Evolutionary conservation across 2,797 vertebrate species (phyloP).

Genomic region (Helarctos malayanus): DNA sequence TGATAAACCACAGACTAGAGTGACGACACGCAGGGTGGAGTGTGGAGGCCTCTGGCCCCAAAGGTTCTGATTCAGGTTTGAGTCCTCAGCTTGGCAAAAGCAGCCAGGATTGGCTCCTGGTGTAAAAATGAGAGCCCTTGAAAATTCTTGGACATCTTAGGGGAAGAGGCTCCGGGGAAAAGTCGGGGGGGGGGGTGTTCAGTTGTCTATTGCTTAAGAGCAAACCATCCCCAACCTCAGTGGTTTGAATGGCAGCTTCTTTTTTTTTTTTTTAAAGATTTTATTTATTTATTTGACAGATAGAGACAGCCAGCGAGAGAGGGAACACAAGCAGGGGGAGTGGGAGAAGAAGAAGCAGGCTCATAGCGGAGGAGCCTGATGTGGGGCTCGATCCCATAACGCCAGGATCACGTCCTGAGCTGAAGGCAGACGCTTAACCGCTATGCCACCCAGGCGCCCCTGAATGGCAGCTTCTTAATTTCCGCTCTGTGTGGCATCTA

Average conservation of each 20-base stretch:
- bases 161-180: neutral
- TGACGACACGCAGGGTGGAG: accelerated
- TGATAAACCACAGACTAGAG: neutral
- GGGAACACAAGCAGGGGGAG: too few relatives aligned
- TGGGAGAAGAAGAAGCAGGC: too few relatives aligned
- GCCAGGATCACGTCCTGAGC: too few relatives aligned
- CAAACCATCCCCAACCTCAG: neutral
- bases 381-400: too few relatives aligned
- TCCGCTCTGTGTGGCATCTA: neutral
- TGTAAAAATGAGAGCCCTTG: too few relatives aligned
- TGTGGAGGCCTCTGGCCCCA: neutral
- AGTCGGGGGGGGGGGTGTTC: neutral
- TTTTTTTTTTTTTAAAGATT: too few relatives aligned
- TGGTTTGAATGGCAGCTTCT: neutral
- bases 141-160: neutral
- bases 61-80: neutral
- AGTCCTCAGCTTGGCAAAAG: neutral
- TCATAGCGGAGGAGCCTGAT: too few relatives aligned
- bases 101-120: neutral
- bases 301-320: too few relatives aligned
- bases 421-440: too few relatives aligned
- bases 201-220: neutral
- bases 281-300: too few relatives aligned
- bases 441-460: too few relatives aligned
- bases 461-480: neutral